Conservation (phyloP, 2,888 invertebrate species). For the Coecobrya sp. region DNA sequence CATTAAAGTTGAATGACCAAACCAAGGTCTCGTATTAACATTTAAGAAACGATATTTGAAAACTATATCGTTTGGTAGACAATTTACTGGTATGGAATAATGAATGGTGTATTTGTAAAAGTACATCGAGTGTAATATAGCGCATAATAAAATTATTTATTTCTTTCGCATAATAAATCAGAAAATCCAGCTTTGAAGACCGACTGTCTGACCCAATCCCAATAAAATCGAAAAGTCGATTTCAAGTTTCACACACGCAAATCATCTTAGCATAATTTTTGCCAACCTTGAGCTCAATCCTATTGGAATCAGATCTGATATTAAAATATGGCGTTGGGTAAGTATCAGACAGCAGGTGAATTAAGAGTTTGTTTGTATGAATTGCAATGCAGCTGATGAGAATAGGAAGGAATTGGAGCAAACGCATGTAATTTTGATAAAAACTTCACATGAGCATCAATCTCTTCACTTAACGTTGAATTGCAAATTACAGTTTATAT, state of each 20-base stretch:
- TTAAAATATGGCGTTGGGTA: not conserved
- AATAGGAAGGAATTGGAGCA: conserved; percentile 80
- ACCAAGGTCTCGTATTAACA: conserved; percentile 51
- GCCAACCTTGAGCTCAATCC: conserved; percentile 76
- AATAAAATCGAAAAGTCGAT: conserved; percentile 34
- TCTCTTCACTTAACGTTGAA: not conserved
- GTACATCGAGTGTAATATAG: too few relatives aligned
- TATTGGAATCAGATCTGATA: conserved; percentile 53
- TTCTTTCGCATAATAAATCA: not conserved
- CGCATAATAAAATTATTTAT: too few relatives aligned
- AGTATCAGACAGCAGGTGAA: not conserved
- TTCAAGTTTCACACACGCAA: conserved; percentile 36
- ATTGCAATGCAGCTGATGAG: conserved; percentile 30
- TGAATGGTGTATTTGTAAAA: not conserved
- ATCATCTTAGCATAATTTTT: conserved; percentile 63
- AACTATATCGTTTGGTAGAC: not conserved
- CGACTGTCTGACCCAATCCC: conserved; percentile 36
- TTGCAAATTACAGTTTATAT: not conserved
- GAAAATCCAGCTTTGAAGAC: not conserved
- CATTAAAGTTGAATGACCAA: conserved; percentile 70
- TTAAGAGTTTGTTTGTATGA: not conserved
- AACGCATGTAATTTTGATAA: conserved; percentile 48
- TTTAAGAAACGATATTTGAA: not conserved
- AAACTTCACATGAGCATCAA: conserved; percentile 37
- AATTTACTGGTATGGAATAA: not conserved